Conservation (phyloP, 2,113 vertebrate species). For the Desmodus rotundus region DNA sequence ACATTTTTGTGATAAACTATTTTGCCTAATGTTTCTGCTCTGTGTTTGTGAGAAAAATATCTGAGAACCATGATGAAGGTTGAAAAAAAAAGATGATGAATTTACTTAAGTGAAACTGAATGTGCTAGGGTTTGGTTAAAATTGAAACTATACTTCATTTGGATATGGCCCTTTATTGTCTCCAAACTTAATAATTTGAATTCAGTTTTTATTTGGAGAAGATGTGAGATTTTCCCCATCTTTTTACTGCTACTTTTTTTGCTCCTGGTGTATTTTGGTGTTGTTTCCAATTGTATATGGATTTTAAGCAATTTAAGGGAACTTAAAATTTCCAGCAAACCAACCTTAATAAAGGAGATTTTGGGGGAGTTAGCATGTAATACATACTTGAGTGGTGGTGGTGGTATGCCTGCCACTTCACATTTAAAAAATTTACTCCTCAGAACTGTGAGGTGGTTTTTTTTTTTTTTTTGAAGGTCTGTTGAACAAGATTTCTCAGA, state of each 20-base stretch:
- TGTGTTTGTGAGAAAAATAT: slow-evolving; percentile 16
- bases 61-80: neutral
- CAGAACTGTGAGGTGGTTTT: neutral
- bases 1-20: neutral
- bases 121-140: slow-evolving; percentile 29
- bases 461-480: slow-evolving; percentile 19
- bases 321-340: slow-evolving; percentile 14
- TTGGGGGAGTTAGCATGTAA: neutral
- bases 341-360: neutral
- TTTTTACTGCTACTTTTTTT: neutral
- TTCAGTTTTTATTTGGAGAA: neutral
- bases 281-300: slow-evolving; percentile 27
- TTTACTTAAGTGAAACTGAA: slow-evolving; percentile 28
- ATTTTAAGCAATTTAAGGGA: slow-evolving; percentile 4
- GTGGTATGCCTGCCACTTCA: neutral
- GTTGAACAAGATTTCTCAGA: neutral
- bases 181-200: neutral
- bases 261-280: neutral
- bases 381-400: neutral
- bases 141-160: neutral
- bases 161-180: neutral
- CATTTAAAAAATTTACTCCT: neutral
- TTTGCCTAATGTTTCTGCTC: neutral
- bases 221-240: neutral
- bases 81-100: neutral